Conservation (phyloP, 2,797 vertebrate species). For the Margarornis squamiger region DNA sequence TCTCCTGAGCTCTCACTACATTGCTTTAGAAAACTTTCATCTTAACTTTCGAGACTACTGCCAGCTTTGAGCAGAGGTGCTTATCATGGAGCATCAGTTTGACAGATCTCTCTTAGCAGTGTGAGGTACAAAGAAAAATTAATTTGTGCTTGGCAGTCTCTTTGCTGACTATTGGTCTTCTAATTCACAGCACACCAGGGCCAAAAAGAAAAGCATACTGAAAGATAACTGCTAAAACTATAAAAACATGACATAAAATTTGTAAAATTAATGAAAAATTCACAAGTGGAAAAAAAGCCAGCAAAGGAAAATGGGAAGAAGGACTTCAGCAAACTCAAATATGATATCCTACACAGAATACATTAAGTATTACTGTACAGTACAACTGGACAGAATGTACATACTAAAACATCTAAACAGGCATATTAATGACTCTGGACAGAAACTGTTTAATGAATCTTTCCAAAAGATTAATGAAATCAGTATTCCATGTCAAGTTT, state of each 20-base stretch:
- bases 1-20: not conserved
- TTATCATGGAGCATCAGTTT: not conserved
- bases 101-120: not conserved
- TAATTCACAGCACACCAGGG: not conserved
- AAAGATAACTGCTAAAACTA: not conserved
- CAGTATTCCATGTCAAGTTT: not conserved
- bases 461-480: not conserved
- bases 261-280: not conserved
- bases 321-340: not conserved
- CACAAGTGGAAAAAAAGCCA: not conserved
- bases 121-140: not conserved
- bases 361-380: not conserved
- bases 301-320: not conserved
- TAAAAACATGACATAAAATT: not conserved
- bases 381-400: not conserved
- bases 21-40: not conserved
- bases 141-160: not conserved
- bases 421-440: not conserved
- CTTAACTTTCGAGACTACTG: not conserved
- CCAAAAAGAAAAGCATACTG: not conserved
- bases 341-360: not conserved
- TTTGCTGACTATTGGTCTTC: not conserved
- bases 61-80: not conserved
- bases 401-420: not conserved
- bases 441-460: not conserved